phyloP scores from a whole-genome alignment of 30 jellyfish, hydroid and myxozoan species.

The Morbakka virulenta region DNA sequence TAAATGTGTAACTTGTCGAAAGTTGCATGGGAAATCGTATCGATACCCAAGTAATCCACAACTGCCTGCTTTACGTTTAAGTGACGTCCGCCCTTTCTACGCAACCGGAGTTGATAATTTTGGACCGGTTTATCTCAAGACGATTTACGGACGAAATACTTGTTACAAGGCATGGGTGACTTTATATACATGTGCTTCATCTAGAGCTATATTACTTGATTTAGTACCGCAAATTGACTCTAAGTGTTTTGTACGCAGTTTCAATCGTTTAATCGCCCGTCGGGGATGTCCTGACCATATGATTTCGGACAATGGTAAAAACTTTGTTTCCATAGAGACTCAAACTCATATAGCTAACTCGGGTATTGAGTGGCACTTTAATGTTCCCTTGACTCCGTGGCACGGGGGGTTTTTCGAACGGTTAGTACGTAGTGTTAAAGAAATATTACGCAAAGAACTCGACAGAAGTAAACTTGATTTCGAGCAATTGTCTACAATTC shows the following conservation, averaged over 20 bases:
- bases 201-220: conserved; percentile 42
- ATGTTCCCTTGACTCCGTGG: too few relatives aligned
- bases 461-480: neutral
- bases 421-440: neutral
- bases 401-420: conserved; percentile 1
- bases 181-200: conserved; percentile 54
- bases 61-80: too few relatives aligned
- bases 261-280: conserved; percentile 41
- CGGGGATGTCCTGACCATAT: conserved; percentile 44
- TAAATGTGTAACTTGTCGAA: too few relatives aligned
- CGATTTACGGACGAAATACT: too few relatives aligned
- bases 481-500: neutral
- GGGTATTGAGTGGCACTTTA: too few relatives aligned
- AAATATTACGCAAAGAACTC: neutral
- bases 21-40: too few relatives aligned
- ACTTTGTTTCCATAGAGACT: conserved; percentile 1
- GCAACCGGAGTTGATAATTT: too few relatives aligned
- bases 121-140: too few relatives aligned
- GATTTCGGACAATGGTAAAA: conserved; percentile 44
- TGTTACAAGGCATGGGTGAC: conserved; percentile 1
- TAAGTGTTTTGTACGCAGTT: conserved; percentile 9
- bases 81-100: too few relatives aligned
- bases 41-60: too few relatives aligned
- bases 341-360: too few relatives aligned
- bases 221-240: neutral